Evolutionary conservation across 1,140 invertebrate genomes (phyloP).

Genomic region (Myzus persicae): DNA sequence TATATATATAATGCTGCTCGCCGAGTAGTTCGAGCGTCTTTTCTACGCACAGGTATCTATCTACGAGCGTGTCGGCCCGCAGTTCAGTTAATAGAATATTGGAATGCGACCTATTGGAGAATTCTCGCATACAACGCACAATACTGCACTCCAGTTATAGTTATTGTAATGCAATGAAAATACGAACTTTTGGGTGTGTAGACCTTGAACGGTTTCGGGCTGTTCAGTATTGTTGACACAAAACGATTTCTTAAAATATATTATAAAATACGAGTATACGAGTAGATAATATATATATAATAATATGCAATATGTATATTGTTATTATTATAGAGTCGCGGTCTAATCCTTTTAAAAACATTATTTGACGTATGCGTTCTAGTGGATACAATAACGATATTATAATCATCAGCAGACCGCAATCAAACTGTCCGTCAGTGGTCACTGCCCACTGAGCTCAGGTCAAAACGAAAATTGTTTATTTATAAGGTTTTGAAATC

Average conservation of each 20-base stretch:
- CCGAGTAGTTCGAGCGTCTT: neutral
- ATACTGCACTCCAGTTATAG: neutral
- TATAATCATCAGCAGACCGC: neutral
- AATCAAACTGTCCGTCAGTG: conserved; percentile 5
- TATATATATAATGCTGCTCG: neutral
- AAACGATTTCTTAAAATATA: neutral
- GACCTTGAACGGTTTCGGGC: neutral
- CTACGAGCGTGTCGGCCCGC: neutral
- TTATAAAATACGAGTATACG: neutral
- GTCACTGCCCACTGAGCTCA: neutral
- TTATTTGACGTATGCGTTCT: neutral
- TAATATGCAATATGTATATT: neutral
- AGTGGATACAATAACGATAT: conserved; percentile 1
- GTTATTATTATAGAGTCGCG: neutral
- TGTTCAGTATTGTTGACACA: neutral
- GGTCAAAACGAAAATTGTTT: neutral
- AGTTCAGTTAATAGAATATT: neutral
- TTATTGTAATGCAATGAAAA: neutral
- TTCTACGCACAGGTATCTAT: neutral
- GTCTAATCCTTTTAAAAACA: neutral
- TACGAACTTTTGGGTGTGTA: neutral
- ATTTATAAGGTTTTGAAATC: conserved; percentile 5
- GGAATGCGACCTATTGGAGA: neutral
- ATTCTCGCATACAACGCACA: neutral
- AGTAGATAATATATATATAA: neutral